Percentiles rank a stretch among this genome's conserved stretches.
These are phyloP conservation scores for Ammodytes marinus DNA, from an alignment of 2,113 vertebrate species.

Conservation along the genomic window DNA sequence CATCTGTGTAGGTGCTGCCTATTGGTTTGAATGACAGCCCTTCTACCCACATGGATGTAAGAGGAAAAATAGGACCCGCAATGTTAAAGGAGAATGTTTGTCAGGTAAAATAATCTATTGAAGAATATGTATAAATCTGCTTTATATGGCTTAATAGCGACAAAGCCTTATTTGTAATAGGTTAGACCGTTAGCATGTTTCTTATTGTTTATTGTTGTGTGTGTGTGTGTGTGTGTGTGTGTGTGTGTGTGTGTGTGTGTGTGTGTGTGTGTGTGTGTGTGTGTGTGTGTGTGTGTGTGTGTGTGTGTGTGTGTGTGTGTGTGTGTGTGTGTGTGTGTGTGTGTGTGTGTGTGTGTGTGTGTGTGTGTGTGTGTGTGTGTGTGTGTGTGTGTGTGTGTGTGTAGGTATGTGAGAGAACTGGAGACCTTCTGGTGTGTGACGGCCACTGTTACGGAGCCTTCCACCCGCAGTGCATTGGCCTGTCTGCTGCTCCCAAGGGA, in stretches of 20 bases:
- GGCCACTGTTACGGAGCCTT: conserved; percentile 98
- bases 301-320: conserved; percentile 15
- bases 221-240: neutral
- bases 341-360: conserved; percentile 28
- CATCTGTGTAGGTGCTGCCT: conserved; percentile 59
- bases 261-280: conserved; percentile 17
- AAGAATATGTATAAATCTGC: neutral
- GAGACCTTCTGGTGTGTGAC: conserved; percentile 95
- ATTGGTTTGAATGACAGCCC: conserved; percentile 68
- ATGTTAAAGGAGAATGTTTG: conserved; percentile 97
- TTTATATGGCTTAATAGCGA: neutral
- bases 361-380: too few species aligned
- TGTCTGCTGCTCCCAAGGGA: conserved; percentile 91
- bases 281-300: conserved; percentile 2
- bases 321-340: conserved; percentile 8
- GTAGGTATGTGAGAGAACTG: conserved; percentile 95
- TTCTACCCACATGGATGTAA: conserved; percentile 85
- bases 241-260: conserved; percentile 2
- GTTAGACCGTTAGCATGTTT: neutral
- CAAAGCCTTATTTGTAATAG: neutral
- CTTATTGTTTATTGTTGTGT: conserved; percentile 17
- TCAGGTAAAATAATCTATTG: conserved; percentile 85
- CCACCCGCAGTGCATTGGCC: conserved; percentile 94
- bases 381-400: conserved; percentile 27
- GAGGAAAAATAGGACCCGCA: conserved; percentile 90